Evolutionary conservation across 2,113 vertebrate species (phyloP), one percentile per base, ranked within the genome.

Genomic region (Tretioscincus oriximinensis): DNA sequence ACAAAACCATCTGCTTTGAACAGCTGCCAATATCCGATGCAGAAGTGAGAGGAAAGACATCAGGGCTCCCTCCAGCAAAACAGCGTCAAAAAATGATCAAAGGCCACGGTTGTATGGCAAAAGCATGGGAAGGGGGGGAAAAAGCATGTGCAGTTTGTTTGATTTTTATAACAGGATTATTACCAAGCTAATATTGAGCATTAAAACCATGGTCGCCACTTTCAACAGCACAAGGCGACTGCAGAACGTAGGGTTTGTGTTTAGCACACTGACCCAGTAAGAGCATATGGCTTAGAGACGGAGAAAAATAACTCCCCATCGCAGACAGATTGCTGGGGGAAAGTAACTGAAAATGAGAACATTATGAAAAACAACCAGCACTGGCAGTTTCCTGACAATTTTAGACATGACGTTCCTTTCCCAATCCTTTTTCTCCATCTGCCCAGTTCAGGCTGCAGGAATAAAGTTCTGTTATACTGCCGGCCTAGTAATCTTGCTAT

Each of bases 251-350:
- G 89, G 87, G 74, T 77, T 60, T 82, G 5, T 41, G 47, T 82
- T 28, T 75, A 49, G 2, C 29, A 64, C 70, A 84, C 83, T 64
- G 54, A 70, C 84, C 67, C 70, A 84, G 61, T 80, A 84, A 51
- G 20, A 88, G 61, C 69, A 87, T 41, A 89, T 20, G 89, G 81
- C 75, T 90, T 80, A 81, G 64, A 88, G 90, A 65, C 26, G 84
- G 84, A 81, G 72, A 86, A 87, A 18, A 63, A 64, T 49, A 86
- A 80, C 76, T 80, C 82, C 86, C 84, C 87, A 85, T 60, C 9
- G 21, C 41, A 77, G 82, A 86, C 85, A 92, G 84, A 83, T 4
- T 84, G 49, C 88, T 85, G 73, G 64, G 77, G 60, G 0, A 67
- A 83, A 61, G 76, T 89, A 86, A 70, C 47, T 81, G n/a, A 70